phyloP scores from a whole-genome alignment of 2,888 invertebrate species.

The Scaptomyza caliginosa region DNA sequence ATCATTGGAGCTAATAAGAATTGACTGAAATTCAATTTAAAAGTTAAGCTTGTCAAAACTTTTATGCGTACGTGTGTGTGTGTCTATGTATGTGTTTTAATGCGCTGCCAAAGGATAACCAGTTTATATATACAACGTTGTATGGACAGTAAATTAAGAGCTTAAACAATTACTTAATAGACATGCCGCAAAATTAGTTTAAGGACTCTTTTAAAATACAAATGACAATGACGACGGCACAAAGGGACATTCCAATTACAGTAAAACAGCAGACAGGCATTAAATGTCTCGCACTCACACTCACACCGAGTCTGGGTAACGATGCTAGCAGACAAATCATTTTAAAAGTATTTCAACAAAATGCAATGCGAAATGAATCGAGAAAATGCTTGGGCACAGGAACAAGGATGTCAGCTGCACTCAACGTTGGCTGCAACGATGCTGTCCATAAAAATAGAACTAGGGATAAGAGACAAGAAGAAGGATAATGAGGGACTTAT shows the following conservation, averaged over 20 bases:
- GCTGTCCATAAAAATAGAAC: constrained; percentile 22
- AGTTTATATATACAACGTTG: constrained; percentile 3
- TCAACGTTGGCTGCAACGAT: constrained; percentile 4
- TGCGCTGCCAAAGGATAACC: constrained; percentile 10
- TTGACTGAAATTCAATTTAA: constrained; percentile 50
- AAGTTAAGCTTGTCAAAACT: constrained; percentile 33
- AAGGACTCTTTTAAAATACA: constrained; percentile 50
- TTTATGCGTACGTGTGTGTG: not conserved
- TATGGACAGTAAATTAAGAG: constrained; percentile 64
- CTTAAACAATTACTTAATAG: constrained; percentile 78
- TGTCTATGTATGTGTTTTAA: constrained; percentile 4
- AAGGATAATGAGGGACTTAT: constrained; percentile 7
- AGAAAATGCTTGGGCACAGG: constrained; percentile 30
- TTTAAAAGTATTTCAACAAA: constrained; percentile 68
- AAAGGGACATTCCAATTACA: constrained; percentile 70
- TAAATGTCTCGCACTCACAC: constrained; percentile 26
- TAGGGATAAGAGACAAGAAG: not conserved
- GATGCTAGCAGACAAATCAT: constrained; percentile 67
- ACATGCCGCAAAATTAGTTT: constrained; percentile 78
- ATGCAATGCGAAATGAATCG: constrained; percentile 59
- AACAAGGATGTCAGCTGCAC: constrained; percentile 30
- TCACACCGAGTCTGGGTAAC: constrained; percentile 9
- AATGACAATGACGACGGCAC: constrained; percentile 39
- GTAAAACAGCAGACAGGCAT: constrained; percentile 53
- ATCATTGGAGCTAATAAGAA: constrained; percentile 34